Evolutionary conservation across 2,113 vertebrate species (phyloP), one percentile per base, ranked within the genome.

Genomic region (Ellobius talpinus): DNA sequence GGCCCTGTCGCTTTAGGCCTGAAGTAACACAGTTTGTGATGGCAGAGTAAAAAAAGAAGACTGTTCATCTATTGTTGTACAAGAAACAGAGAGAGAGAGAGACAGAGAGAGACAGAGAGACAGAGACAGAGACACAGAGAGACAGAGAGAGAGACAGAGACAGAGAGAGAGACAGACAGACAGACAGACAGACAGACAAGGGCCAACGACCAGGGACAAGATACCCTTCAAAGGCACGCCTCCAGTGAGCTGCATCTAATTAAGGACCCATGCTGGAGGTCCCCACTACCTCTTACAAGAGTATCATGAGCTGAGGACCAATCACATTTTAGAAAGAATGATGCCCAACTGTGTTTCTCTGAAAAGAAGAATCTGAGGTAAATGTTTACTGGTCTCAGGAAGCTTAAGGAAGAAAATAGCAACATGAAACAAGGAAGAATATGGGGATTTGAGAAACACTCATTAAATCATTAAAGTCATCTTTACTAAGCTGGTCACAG

Each of bases 351-450:
- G 24, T 6, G 19, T 85, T 70, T 5, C 19, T 93, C 36, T 29
- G 17, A 88, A 89, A 95, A 73, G 52, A 45, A 88, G 10, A 78
- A 45, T 74, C 76, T 93, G 39, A 93, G n/a, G 87, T 4, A 68
- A 42, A 47, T 52, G 23, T 77, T 42, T 88, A 39, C 8, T 47
- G 47, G 70, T 36, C 47, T 45, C 36, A 24, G 42, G 14, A 31
- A 36, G 70, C 6, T 61, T n/a, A 13, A 79, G 24, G 14, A 47
- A 16, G 21, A 47, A 29, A 3, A 1, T 84, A 33, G 26, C 9
- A 76, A 65, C 65, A 31, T 2, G 11, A 70, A 42, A 85, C 4
- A 68, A 55, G 50, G 21, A 70, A 81, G 39, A 70, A 2, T 31
- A 19, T 39, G n/a, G 5, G 17, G 55, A 58, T 58, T 58, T 58